A percentile compares a stretch with the other conserved stretches of the same genome.
Evolutionary conservation across 2,888 invertebrate genomes (phyloP).

Genomic region (Sclerodermus sp.): DNA sequence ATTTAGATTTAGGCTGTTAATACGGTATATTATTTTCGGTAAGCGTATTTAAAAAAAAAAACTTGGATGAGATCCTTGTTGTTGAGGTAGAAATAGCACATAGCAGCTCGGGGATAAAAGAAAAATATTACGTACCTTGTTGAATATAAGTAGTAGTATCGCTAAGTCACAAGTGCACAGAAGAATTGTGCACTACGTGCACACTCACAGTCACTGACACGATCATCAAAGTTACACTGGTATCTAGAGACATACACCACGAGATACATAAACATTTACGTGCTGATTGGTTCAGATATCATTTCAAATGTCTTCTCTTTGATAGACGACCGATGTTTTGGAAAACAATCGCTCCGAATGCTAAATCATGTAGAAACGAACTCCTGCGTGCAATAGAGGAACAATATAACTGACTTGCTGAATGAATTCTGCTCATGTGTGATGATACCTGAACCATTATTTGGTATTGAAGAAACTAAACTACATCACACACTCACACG

Average conservation of each 20-base stretch:
- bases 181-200: conserved; percentile 17
- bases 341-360: too few species aligned
- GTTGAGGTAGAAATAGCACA: conserved; percentile 46
- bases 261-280: conserved; percentile 2
- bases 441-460: too few species aligned
- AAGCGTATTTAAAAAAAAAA: conserved; percentile 33
- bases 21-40: conserved; percentile 51
- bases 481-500: too few species aligned
- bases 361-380: too few species aligned
- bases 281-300: background rate
- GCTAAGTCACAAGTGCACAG: conserved; percentile 35
- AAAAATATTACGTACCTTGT: conserved; percentile 54
- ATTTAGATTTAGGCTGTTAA: conserved; percentile 49
- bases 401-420: too few species aligned
- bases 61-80: conserved; percentile 43
- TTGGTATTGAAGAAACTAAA: too few species aligned
- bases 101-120: conserved; percentile 46
- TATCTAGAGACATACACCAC: conserved; percentile 3
- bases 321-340: too few species aligned
- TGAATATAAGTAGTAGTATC: conserved; percentile 52
- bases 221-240: too few species aligned
- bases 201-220: conserved; percentile 2
- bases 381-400: too few species aligned
- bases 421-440: too few species aligned
- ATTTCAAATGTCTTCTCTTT: too few species aligned